A percentile compares a stretch with the other conserved stretches of the same genome.
Evolutionary conservation across 2,113 vertebrate species (phyloP).

Genomic region (Copsychus sechellarum): DNA sequence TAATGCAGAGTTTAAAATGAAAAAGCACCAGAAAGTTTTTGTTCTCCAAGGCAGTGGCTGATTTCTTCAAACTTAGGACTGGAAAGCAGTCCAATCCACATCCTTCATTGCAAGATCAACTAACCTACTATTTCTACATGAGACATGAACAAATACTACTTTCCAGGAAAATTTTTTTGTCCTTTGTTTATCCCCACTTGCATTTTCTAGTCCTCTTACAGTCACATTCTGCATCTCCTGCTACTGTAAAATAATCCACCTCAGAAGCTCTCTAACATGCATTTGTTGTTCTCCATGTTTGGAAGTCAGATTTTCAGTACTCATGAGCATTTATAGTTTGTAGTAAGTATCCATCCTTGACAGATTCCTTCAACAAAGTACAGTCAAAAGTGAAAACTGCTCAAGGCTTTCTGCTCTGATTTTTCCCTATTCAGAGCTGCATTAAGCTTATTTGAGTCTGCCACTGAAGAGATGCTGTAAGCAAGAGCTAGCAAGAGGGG

Average conservation of each 20-base stretch:
- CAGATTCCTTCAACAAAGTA: neutral
- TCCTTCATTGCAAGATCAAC: neutral
- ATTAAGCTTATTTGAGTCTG: neutral
- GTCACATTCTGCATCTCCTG: neutral
- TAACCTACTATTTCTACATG: neutral
- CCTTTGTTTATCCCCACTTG: neutral
- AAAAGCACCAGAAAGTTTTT: neutral
- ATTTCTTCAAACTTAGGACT: neutral
- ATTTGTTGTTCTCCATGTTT: neutral
- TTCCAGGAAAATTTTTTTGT: neutral
- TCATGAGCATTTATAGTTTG: neutral
- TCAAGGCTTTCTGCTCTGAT: neutral
- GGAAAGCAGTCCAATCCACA: neutral
- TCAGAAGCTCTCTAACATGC: neutral
- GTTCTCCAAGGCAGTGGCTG: neutral
- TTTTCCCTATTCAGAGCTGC: neutral
- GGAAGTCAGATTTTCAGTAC: neutral
- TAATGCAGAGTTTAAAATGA: neutral
- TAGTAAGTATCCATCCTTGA: neutral
- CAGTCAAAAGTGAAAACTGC: neutral
- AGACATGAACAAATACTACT: neutral
- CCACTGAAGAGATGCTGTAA: neutral
- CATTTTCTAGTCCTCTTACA: neutral
- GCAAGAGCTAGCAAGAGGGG: neutral
- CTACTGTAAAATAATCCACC: neutral